Evolutionary conservation across 2,888 invertebrate species (phyloP).

Genomic region (Chloroclystis v-ata): DNA sequence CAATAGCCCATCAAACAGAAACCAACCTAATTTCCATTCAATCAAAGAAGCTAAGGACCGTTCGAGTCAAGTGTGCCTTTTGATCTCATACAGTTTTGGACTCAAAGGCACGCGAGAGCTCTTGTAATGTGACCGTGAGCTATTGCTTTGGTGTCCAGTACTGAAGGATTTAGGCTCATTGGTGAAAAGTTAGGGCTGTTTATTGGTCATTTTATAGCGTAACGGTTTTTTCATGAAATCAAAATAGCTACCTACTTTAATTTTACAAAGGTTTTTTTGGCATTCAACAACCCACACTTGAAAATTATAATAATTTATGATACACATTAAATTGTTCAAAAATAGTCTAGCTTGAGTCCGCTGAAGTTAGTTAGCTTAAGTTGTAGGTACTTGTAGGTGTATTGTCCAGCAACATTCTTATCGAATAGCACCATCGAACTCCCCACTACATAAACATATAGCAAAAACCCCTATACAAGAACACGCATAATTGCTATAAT

Average conservation of each 20-base stretch:
- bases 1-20: conserved; percentile 13
- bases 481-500: conserved; percentile 8
- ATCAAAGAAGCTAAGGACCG: conserved; percentile 21
- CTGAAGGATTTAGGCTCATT: conserved; percentile 18
- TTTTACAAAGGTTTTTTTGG: not conserved
- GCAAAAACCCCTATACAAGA: conserved; percentile 3
- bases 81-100: conserved; percentile 41
- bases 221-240: not conserved
- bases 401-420: too few species aligned
- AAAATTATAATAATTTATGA: too few species aligned
- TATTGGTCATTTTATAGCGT: conserved; percentile 19
- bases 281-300: too few species aligned
- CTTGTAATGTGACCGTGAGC: conserved; percentile 32
- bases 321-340: too few species aligned
- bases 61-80: conserved; percentile 35
- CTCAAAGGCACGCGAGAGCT: conserved; percentile 29
- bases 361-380: too few species aligned
- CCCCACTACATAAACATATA: too few species aligned
- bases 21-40: conserved; percentile 26
- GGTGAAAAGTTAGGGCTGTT: not conserved
- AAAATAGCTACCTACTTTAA: conserved; percentile 3
- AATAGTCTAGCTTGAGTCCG: too few species aligned
- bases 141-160: conserved; percentile 31
- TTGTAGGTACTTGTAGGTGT: too few species aligned
- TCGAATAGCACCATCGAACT: too few species aligned